Base-by-base conservation (phyloP, 1,140 invertebrate genomes). In the Macrostomum lignano region DNA sequence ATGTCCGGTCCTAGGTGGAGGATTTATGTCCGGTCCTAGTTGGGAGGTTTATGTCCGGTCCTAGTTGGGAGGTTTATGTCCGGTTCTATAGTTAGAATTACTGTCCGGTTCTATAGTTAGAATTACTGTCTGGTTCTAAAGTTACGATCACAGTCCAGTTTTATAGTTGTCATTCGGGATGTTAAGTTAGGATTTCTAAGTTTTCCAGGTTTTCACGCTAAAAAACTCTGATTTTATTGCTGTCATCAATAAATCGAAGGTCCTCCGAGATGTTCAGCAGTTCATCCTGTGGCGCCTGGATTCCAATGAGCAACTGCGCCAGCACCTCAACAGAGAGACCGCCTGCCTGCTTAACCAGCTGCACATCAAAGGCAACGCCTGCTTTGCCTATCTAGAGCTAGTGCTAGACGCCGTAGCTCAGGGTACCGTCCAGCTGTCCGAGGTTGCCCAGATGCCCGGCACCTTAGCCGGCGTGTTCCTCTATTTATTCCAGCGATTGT, bases 331-430 rank as follows among this genome's bases (percentile, higher is more conserved):
- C 33, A 61, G 66, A 43, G 74, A 79, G 44, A 82, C 79, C 1
- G 79, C 81, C 0, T 78, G 86, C 42, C 82, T 81, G 56, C 58
- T 93, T 5, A 86, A 91, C 54, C 78, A 86, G 44, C 61, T 93
- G 5, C 72, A 88, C 45, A 88, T 91, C 40, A 93, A 91, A 52
- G 82, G 77, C 46, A 84, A 88, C 49, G 82, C 81, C 1, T 91
- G 81, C 48, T 74, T 91, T 42, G 60, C 91, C 1, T 93, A 88
- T 45, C 53, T 91, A 36, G 77, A 88, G 51, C 78, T 77, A 52
- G 74, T 82, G 2, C 55, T 88, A 17, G 78, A 88, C 44, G 78
- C 78, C 0, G 76, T 88, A 1, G 71, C 74, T 1, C 77, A 88
- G 41, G 76, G 73, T 41, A 84, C 79, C 46, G 81, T 91, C 36